Evolutionary conservation across 2,113 vertebrate species (phyloP), one percentile per base, ranked within the genome.

Genomic region (Aegithalos caudatus): DNA sequence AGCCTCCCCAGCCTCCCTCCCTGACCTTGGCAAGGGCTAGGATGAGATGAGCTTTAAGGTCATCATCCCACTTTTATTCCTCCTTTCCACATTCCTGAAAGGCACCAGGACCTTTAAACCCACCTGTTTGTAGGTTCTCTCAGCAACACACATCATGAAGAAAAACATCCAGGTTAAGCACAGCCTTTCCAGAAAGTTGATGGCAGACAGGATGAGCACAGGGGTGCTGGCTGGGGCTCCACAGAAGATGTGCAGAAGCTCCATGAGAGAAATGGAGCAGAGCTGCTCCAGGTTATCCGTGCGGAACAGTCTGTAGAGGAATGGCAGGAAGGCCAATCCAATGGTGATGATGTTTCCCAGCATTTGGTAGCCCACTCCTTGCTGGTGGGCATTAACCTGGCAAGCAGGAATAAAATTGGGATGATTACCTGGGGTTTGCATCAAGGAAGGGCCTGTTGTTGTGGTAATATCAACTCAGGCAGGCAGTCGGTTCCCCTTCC

Each of bases 91-190:
- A 5, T 11, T 53, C 45, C 84, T 70, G 25, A 21, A 15, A 79
- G 40, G 65, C 51, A 53, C 9, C 33, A 16, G 47, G 0, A 21
- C 12, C 1, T 21, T 18, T 14, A 45, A 37, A 97, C 98, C 51
- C 13, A 99, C 99, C 99, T 99, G 99, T 64, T 99, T 99, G 89
- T 99, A 99, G 0, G 99, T 99, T 88, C 99, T 98, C 97, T 99
- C 99, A 14, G 99, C 99, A 88, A 99, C 99, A 91, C 99, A 99
- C 99, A 99, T 99, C 99, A 99, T 99, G 97, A 99, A 99, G 98
- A 99, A 99, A 93, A 99, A 99, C 93, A 99, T 98, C 94, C 99
- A 99, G 3, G 98, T 98, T 78, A 99, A 98, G 97, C 98, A 99
- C 42, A 99, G 95, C 67, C 99, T 98, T 62, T 99, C 99, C 77